Conservation (phyloP, 2,888 invertebrate species). For the Lycaena phlaeas region DNA sequence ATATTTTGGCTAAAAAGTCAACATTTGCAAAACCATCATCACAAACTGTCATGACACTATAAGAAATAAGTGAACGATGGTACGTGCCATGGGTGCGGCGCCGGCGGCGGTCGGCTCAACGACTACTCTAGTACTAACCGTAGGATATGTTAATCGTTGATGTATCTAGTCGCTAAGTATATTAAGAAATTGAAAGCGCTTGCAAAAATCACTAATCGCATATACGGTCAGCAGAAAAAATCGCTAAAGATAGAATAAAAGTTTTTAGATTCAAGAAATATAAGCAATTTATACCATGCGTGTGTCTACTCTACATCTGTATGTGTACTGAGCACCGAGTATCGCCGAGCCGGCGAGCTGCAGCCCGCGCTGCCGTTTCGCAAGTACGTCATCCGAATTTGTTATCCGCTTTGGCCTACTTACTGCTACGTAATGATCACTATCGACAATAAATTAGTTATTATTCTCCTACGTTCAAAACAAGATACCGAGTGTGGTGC, state of each 20-base stretch:
- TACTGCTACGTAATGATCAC: conserved; percentile 68
- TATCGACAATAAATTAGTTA: conserved; percentile 70
- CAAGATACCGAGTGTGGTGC: conserved; percentile 54
- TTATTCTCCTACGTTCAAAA: conserved; percentile 58
- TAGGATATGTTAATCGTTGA: conserved; percentile 58
- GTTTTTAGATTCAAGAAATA: conserved; percentile 26
- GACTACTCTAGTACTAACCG: conserved; percentile 32
- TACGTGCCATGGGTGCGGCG: conserved; percentile 40
- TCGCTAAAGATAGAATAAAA: conserved; percentile 37
- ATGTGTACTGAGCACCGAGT: conserved; percentile 26
- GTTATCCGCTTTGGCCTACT: conserved; percentile 68
- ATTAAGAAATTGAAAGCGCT: conserved; percentile 40
- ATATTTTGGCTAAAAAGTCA: conserved; percentile 72
- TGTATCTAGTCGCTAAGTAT: conserved; percentile 37
- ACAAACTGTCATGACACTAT: conserved; percentile 70
- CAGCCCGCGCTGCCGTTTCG: conserved; percentile 54
- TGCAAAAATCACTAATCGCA: conserved; percentile 36
- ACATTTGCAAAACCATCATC: conserved; percentile 68
- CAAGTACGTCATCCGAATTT: conserved; percentile 65
- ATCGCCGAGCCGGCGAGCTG: conserved; percentile 41
- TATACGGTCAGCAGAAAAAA: conserved; percentile 32
- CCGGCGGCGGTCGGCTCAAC: conserved; percentile 43
- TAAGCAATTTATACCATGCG: conserved; percentile 41
- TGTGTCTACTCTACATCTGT: conserved; percentile 28
- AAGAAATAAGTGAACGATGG: conserved; percentile 68